Conservation (phyloP, 1,140 invertebrate species). For the Lepidostoma basale region DNA sequence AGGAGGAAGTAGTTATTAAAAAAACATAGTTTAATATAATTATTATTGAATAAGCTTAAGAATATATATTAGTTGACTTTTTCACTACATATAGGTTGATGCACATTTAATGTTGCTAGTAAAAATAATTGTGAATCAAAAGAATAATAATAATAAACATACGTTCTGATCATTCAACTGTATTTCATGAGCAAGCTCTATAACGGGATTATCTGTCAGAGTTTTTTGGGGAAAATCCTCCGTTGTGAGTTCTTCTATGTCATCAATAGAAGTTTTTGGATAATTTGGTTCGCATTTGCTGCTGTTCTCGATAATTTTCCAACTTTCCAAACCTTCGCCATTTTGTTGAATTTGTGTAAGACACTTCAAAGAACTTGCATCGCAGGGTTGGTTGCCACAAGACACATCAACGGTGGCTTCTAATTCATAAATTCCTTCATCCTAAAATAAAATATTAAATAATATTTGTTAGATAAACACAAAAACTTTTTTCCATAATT, state of each 20-base stretch:
- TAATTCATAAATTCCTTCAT: background rate
- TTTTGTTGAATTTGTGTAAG: constrained; percentile 3
- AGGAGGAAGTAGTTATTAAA: no score
- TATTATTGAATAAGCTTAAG: no score
- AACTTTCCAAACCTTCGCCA: background rate
- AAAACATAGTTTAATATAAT: no score
- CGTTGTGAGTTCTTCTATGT: background rate
- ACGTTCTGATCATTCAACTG: constrained; percentile 40
- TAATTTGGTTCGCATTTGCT: background rate
- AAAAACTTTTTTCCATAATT: no score
- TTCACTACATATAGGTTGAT: no score
- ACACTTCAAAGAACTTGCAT: constrained; percentile 5
- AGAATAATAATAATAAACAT: background rate
- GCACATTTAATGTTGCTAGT: background rate
- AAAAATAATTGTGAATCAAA: background rate
- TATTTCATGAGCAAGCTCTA: constrained; percentile 37
- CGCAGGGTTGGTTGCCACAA: constrained; percentile 3
- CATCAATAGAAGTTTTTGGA: background rate
- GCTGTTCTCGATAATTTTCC: background rate
- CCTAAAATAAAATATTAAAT: background rate
- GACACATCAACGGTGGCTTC: constrained; percentile 12
- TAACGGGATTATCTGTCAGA: background rate
- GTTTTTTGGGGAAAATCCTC: background rate
- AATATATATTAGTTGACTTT: no score
- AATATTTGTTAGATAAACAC: no score